Evolutionary conservation across 2,888 invertebrate genomes (phyloP), one percentile per base, ranked within the genome.

Genomic region (Pseudococcus viburni): DNA sequence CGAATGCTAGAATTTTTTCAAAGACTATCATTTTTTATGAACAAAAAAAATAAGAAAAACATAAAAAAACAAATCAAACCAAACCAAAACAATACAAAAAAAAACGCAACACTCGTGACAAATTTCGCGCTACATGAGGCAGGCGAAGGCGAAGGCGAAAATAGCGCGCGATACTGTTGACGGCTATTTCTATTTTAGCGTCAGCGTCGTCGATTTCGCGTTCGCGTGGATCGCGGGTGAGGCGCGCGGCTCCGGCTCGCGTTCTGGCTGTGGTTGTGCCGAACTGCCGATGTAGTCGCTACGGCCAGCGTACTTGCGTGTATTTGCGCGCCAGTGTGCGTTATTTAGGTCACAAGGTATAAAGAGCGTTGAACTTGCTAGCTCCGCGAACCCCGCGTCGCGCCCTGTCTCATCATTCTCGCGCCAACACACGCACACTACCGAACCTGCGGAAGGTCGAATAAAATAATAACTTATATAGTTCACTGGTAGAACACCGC

Each of bases 331-430:
- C 86, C 46, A 80, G 87, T 87, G 87, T 87, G 87, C 80, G 87
- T 88, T 85, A 88, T 88, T 88, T 88, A 88, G 88, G 88, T 88
- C 88, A 88, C 64, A 88, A 88, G 88, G 88, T 88, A 88, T 88
- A 88, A 88, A 73, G 88, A 85, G 85, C 88, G 85, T 88, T 88
- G 88, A 88, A 88, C 88, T 88, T 88, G 88, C 88, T 1, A n/a
- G n/a, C n/a, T 15, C 55, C n/a, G n/a, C 55, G 17, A 17, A 6
- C 77, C 87, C 55, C 46, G 48, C 87, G 51, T 80, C 80, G 42
- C 77, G n/a, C 2, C 12, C 17, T 0, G 87, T 87, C 87, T 22
- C 87, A 87, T 87, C 87, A 77, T 77, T 87, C 87, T 73, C 87
- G 42, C n/a, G 55, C 55, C 68, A 68, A 87, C 39, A 80, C 87